These are phyloP conservation scores for Pelagia noctiluca DNA, from an alignment of 30 jellyfish, hydroid and myxozoan genomes.

Conservation along the genomic window DNA sequence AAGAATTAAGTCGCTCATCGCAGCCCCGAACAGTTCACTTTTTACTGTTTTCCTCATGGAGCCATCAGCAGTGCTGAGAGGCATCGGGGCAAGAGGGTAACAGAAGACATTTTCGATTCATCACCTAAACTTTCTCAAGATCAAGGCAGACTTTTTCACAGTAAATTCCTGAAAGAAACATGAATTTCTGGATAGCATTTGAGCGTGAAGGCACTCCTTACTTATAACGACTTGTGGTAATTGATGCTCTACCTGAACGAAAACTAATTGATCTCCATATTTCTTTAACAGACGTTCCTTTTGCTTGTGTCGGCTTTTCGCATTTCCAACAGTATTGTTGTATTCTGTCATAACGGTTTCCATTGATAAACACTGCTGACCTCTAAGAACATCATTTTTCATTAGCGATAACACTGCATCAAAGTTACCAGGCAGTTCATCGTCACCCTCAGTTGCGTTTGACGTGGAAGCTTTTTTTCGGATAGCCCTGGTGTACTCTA, in stretches of 20 bases:
- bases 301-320: slow-evolving; percentile 3
- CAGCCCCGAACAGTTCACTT: too few species aligned
- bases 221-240: slow-evolving; percentile 29
- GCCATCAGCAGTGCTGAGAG: too few species aligned
- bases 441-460: not conserved
- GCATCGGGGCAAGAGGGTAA: too few species aligned
- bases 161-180: not conserved
- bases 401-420: not conserved
- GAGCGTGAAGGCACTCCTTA: slow-evolving; percentile 7
- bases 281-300: slow-evolving; percentile 7
- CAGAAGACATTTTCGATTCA: too few species aligned
- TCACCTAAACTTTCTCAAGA: not conserved
- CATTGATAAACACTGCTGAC: slow-evolving; percentile 51
- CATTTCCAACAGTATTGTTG: not conserved
- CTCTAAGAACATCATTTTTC: not conserved
- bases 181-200: not conserved
- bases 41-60: too few species aligned
- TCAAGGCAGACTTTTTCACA: not conserved
- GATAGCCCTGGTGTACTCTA: slow-evolving; percentile 20
- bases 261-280: slow-evolving; percentile 1
- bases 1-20: too few species aligned
- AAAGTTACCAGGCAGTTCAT: not conserved
- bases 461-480: not conserved
- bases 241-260: slow-evolving; percentile 4
- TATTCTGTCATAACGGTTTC: slow-evolving; percentile 34